Evolutionary conservation across 2,888 invertebrate species (phyloP), one percentile per base, ranked within the genome.

Genomic region (Apodemia hepburni): DNA sequence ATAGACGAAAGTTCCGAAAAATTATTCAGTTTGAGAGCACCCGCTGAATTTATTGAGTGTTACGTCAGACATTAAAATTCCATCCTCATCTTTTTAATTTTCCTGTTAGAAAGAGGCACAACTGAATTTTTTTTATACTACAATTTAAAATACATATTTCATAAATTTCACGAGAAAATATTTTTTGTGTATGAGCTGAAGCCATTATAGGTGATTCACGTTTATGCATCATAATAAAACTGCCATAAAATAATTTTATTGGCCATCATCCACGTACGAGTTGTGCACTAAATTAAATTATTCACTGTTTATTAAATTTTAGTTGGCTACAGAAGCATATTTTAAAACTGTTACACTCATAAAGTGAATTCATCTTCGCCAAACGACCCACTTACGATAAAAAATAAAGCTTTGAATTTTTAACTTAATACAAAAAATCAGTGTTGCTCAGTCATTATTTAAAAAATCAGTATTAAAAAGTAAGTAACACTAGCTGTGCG

Each of bases 141-240:
- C 38, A 11, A 42, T 42, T 42, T 42, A 42, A 42, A 42, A 42
- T 15, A 12, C 42, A 45, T 59, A 45, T 59, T 54, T 51, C 35
- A 22, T 47, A 12, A 18, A 18, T 61, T 54, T 60, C 57, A 54
- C 22, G 22, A 54, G 18, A 15, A 54, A 27, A 27, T 80, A 79
- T 80, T 82, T 81, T 81, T 78, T 75, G 71, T 79, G 76, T 73
- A 73, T 74, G 72, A 74, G 12, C 72, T 71, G 72, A 69, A 62
- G 67, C 80, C 83, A 81, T 87, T 84, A 85, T 79, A 78, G 79
- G 77, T 87, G 86, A 89, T 90, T 87, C 84, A 88, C 82, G 85
- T 84, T 87, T 84, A 85, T 88, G 87, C 83, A 84, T 87, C 88
- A 89, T 85, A 87, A 89, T 91, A 90, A 90, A 90, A 90, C 80